Evolutionary conservation across 2,888 invertebrate species (phyloP).

Genomic region (Idaea biselata): DNA sequence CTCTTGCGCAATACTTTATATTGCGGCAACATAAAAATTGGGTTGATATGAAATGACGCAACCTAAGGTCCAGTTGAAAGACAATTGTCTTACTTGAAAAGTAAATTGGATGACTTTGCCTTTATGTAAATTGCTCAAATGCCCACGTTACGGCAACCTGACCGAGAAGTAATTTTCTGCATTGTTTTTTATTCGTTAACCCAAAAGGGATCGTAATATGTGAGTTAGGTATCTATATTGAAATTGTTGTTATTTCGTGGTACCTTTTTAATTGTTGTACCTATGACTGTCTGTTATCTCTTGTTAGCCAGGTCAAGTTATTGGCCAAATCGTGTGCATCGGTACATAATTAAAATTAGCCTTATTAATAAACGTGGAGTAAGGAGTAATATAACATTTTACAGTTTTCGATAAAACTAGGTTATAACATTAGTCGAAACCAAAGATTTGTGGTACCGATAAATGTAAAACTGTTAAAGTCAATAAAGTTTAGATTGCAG

Average conservation of each 20-base stretch:
- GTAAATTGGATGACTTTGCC: conserved; percentile 33
- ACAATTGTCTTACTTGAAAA: conserved; percentile 21
- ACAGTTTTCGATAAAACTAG: too few species aligned
- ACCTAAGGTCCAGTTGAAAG: conserved; percentile 4
- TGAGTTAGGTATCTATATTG: conserved; percentile 5
- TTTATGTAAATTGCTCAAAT: conserved; percentile 36
- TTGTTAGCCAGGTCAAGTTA: too few species aligned
- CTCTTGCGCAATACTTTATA: not conserved
- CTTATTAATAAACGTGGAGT: too few species aligned
- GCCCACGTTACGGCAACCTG: conserved; percentile 10
- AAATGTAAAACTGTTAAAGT: too few species aligned
- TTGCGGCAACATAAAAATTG: not conserved
- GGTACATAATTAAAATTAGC: too few species aligned
- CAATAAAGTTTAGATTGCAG: too few species aligned
- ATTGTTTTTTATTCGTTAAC: not conserved
- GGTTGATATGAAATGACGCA: not conserved
- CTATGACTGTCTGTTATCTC: too few species aligned
- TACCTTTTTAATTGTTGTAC: not conserved
- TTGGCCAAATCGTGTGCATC: too few species aligned
- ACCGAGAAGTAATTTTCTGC: not conserved
- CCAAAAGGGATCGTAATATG: conserved; percentile 16
- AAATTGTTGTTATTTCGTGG: not conserved
- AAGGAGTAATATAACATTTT: too few species aligned
- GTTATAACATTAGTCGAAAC: too few species aligned
- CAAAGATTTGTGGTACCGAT: too few species aligned